Base-by-base conservation (phyloP, 2,113 vertebrate genomes). In the Dryoscopus gambensis region DNA sequence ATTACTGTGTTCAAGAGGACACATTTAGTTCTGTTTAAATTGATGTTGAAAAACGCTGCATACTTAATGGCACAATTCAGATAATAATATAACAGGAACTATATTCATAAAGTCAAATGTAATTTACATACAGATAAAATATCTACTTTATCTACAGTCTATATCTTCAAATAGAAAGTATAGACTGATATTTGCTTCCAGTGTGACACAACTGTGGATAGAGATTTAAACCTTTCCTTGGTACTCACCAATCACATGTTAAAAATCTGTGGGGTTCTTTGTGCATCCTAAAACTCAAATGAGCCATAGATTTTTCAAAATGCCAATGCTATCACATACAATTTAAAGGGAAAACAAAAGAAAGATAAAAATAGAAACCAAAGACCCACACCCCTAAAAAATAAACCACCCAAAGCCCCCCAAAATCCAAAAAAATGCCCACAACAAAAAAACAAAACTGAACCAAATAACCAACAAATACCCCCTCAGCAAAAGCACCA, bases 1-100 rank as follows among this genome's bases (percentile, higher is more conserved):
- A 90, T 96, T 94, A 93, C 33, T 74, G 15, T 33, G 11, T 96
- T 95, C 81, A 93, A 89, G 77, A 87, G 76, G 77, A 92, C 81
- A 84, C 78, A 91, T 87, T 89, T 94, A 94, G 70, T 80, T 95
- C 62, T 83, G 28, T 93, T 94, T 83, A 96, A 95, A 96, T 25
- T 73, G 74, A 96, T 89, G 78, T 60, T 79, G 81, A 95, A 94
- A 94, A 95, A 93, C 23, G 70, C 57, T 89, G 70, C 46, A 73
- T 57, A 23, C 67, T 87, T 95, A 95, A 94, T 89, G 59, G 46
- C 70, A 95, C 62, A 91, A 85, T 95, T 95, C 70, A 89, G 70
- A 60, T 93, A 94, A 89, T 90, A 92, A 89, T 79, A 93, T 65
- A 87, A 73, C 75, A 82, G 74, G 74, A 95, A 85, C 69, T 87